Evolutionary conservation across 2,113 vertebrate genomes (phyloP), one percentile per base, ranked within the genome.

Genomic region (Beaufortia kweichowensis): DNA sequence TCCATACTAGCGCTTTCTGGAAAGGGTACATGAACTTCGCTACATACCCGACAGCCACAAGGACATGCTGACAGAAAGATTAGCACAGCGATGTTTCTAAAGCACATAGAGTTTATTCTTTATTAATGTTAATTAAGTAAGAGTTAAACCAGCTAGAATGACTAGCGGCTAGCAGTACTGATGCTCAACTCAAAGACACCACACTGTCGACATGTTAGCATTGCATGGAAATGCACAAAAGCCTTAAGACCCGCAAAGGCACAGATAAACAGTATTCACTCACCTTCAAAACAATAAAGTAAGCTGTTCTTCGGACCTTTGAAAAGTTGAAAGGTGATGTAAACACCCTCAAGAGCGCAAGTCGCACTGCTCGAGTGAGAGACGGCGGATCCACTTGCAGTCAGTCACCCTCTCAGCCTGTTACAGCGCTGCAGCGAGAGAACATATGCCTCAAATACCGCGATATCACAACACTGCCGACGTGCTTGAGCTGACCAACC

Each of bases 401-500:
- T 12, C 76, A 28, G 17, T 17, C 76, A 72, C 31, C 43, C 77
- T 68, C 70, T 71, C 67, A 21, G 39, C 2, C 19, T 19, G 31
- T 67, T 62, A 29, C 39, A 61, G 43, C 77, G 14, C 28, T 79
- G 72, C 66, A 59, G 17, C 66, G 23, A 78, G 63, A 57, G 31
- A 69, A 66, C 77, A 67, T 70, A 60, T 64, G 62, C 33, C 39
- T 39, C 3, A 2, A n/a, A 15, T 70, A 86, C 83, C 91, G 91
- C 91, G 91, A 91, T 81, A 61, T 21, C 57, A 87, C 0, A 39
- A 0, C 1, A 46, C 82, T 85, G 80, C 83, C 86, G 11, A 41
- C 50, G 6, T 0, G 50, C 21, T 24, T 21, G 17, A 19, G 17
- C 56, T 61, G 26, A 61, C 70, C 70, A 63, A 75, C 64, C 60